A percentile compares a stretch with the other conserved stretches of the same genome.
Conservation (phyloP, 1,140 invertebrate species). For the Acyrthosiphon pisum region DNA sequence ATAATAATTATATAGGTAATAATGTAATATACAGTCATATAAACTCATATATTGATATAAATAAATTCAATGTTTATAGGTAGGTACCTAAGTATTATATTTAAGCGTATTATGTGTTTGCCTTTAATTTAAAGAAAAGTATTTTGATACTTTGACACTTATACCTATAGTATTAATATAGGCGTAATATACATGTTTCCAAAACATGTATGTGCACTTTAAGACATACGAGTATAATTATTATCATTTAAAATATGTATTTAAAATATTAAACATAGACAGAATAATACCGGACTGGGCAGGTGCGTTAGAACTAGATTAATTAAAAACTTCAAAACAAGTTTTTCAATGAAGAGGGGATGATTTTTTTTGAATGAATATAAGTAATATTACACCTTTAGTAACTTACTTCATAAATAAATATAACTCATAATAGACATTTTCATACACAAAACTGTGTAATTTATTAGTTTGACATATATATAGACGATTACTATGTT, state of each 20-base stretch:
- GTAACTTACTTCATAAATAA: neutral
- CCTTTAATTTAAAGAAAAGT: neutral
- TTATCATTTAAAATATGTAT: neutral
- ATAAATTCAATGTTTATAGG: neutral
- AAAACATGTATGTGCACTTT: neutral
- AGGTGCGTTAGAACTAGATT: conserved; percentile 38
- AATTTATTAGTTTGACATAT: too few species aligned
- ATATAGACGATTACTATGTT: neutral
- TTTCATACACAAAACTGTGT: neutral
- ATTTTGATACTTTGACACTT: neutral
- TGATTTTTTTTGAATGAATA: neutral
- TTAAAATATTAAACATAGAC: neutral
- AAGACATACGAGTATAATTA: neutral
- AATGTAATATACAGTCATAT: too few species aligned
- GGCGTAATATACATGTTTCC: neutral
- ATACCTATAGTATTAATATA: neutral
- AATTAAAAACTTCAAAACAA: conserved; percentile 38
- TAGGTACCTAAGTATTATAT: neutral
- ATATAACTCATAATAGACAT: neutral
- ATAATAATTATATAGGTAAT: too few species aligned
- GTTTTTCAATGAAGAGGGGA: neutral
- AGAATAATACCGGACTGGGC: neutral
- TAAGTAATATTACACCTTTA: neutral
- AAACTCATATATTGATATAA: too few species aligned
- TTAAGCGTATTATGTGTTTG: neutral